phyloP scores from a whole-genome alignment of 2,113 vertebrate species.

The Seriola rivoliana region DNA sequence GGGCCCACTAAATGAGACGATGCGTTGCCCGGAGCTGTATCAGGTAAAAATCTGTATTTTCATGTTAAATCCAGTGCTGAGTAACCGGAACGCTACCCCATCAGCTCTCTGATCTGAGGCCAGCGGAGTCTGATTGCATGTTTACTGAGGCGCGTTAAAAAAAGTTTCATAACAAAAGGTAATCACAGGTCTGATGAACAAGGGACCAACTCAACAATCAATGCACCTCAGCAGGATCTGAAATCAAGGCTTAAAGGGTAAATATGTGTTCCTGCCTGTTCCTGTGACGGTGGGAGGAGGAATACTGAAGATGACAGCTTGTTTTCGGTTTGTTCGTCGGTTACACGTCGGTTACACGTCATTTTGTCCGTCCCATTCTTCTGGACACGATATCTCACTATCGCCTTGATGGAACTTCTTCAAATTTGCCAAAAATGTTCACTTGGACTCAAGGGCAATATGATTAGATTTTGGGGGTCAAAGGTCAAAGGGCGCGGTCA shows the following conservation, averaged over 20 bases:
- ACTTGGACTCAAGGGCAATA: too few species aligned
- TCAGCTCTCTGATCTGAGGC: slow-evolving; percentile 57
- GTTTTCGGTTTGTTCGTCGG: too few species aligned
- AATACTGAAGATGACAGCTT: too few species aligned
- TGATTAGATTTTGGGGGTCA: too few species aligned
- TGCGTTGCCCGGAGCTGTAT: slow-evolving; percentile 44
- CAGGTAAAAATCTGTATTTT: slow-evolving; percentile 51
- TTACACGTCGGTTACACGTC: too few species aligned
- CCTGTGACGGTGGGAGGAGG: too few species aligned
- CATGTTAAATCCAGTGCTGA: slow-evolving; percentile 22
- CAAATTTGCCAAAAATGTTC: too few species aligned
- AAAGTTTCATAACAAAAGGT: not conserved
- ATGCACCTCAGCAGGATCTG: not conserved
- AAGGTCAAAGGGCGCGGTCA: too few species aligned
- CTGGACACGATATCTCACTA: too few species aligned
- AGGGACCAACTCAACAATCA: not conserved
- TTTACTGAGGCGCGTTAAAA: not conserved
- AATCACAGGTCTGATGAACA: not conserved
- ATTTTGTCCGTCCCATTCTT: too few species aligned
- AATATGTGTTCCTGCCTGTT: not conserved
- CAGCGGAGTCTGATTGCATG: slow-evolving; percentile 48
- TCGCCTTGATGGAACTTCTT: too few species aligned
- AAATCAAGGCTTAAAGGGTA: not conserved
- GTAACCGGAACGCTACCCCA: slow-evolving; percentile 41
- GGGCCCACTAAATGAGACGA: slow-evolving; percentile 20